Base-by-base conservation (phyloP, 2,113 vertebrate genomes). In the Pipa parva region DNA sequence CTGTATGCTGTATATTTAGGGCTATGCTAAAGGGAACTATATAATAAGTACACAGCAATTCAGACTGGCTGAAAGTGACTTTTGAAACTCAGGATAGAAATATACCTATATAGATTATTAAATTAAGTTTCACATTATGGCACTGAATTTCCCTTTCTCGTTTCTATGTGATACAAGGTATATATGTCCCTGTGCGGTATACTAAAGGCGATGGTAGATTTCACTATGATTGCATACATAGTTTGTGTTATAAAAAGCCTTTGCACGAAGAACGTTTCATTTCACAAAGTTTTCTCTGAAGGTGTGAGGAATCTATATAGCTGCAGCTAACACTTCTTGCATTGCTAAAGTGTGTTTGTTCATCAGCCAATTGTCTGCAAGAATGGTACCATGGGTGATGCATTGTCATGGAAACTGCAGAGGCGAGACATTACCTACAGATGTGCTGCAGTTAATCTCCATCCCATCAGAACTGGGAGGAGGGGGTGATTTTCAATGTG, bases 391-490 rank as follows among this genome's bases (percentile, higher is more conserved):
- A 70, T 58, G 66, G 66, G 66, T 70, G 66, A 70, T 70, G 57
- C 46, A 61, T 70, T 58, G 51, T 49, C 66, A 70, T 70, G 66
- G 66, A 70, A 70, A 70, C 66, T 54, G 66, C 50, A 70, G 66
- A 70, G 66, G 48, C 36, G 33, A 70, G 66, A 70, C 66, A 51
- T 60, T 70, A 54, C 66, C 60, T 61, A 70, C 57, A 70, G 66
- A 70, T 70, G 66, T 70, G 66, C 49, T 70, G 66, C 66, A 61
- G 56, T 70, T 61, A 70, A 70, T 70, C 58, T 70, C 61, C 61
- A 70, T 61, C 66, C 66, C 66, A 61, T 70, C 66, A 61, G 58
- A 20, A 36, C 36, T 29, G 57, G 66, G 66, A 70, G 66, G 58
- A 61, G 58, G 66, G 66, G 54, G 33, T 37, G 12, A 20, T 60